Conservation (phyloP, 1,140 invertebrate genomes). For the Zaprionus tsacasi region DNA sequence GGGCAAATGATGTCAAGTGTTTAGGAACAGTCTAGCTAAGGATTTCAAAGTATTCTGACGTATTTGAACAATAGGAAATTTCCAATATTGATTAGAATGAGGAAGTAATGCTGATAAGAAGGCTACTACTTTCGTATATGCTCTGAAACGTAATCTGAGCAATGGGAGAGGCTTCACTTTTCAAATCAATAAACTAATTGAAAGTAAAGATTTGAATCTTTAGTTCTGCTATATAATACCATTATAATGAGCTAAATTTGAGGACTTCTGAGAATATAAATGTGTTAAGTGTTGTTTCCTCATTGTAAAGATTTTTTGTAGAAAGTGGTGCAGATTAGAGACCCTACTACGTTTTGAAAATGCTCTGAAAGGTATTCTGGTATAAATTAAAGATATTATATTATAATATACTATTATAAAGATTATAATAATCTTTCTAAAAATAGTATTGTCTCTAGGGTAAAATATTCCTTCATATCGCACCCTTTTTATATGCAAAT, state of each 20-base stretch:
- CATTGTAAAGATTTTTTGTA: too few relatives aligned
- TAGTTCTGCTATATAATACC: not conserved
- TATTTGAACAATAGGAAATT: not conserved
- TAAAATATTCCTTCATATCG: too few relatives aligned
- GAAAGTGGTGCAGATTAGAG: too few relatives aligned
- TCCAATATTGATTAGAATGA: not conserved
- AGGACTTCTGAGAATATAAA: not conserved
- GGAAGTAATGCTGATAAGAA: not conserved
- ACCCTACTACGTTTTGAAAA: too few relatives aligned
- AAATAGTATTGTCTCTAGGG: too few relatives aligned
- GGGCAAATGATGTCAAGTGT: conserved; percentile 1
- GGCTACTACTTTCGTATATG: not conserved
- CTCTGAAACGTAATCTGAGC: not conserved
- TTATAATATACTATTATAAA: too few relatives aligned
- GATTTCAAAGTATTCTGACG: not conserved
- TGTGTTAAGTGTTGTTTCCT: too few relatives aligned
- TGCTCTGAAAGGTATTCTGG: too few relatives aligned
- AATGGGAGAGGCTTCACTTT: not conserved
- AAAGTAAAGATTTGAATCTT: not conserved
- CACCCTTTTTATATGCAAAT: too few relatives aligned
- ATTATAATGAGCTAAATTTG: not conserved
- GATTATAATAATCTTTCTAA: too few relatives aligned
- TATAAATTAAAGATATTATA: too few relatives aligned
- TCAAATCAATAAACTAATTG: not conserved
- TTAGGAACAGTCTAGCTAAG: not conserved